phyloP scores from a whole-genome alignment of 2,888 invertebrate species.

The Hyles lineata region DNA sequence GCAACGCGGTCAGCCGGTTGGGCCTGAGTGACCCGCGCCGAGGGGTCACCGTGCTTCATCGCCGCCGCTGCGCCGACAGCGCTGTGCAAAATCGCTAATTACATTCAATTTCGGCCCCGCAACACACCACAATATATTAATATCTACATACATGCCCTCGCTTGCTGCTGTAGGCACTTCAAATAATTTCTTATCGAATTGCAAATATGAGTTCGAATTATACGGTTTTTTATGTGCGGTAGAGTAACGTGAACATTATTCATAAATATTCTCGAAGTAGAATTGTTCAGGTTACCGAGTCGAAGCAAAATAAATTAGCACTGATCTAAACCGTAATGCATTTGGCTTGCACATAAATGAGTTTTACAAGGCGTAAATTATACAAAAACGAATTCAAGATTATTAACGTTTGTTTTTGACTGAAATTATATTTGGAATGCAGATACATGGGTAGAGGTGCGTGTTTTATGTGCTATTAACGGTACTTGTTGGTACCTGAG shows the following conservation, averaged over 20 bases:
- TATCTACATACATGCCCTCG: not conserved
- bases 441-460: conserved; percentile 41
- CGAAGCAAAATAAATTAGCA: conserved; percentile 5
- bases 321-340: not conserved
- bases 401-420: conserved; percentile 38
- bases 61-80: conserved; percentile 56
- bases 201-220: not conserved
- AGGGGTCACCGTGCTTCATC: conserved; percentile 58
- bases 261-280: not conserved
- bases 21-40: conserved; percentile 59
- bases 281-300: not conserved
- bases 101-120: conserved; percentile 58
- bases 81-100: conserved; percentile 80
- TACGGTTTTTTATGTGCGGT: not conserved
- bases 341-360: not conserved
- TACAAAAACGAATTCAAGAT: not conserved
- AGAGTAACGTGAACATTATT: not conserved
- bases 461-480: conserved; percentile 39
- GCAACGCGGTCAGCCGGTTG: conserved; percentile 56
- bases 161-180: not conserved
- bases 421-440: conserved; percentile 50
- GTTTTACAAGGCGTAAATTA: not conserved
- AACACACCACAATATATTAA: conserved; percentile 27
- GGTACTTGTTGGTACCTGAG: conserved; percentile 36
- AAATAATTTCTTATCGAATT: conserved; percentile 14